Evolutionary conservation across 2,888 invertebrate species (phyloP).

Genomic region (Crioceris asparagi): DNA sequence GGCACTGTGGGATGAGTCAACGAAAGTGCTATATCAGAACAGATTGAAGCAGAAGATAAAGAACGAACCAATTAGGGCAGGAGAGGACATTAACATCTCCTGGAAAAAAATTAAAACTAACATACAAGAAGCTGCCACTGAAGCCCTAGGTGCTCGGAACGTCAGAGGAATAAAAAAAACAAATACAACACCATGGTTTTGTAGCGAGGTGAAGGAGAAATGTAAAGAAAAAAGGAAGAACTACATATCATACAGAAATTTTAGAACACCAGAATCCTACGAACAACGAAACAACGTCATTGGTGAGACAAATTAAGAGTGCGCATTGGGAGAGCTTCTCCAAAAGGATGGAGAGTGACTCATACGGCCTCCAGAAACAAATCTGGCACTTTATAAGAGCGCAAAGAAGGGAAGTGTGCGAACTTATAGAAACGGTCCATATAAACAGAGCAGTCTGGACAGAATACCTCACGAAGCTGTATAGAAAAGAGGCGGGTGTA

Average conservation of each 20-base stretch:
- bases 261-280: background rate
- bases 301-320: background rate
- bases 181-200: background rate
- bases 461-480: too few relatives aligned
- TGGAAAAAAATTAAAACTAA: background rate
- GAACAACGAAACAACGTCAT: background rate
- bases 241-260: background rate
- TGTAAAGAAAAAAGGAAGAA: background rate
- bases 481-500: too few relatives aligned
- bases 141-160: background rate
- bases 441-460: too few relatives aligned
- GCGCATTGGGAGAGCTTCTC: background rate
- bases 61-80: background rate
- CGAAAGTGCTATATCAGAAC: background rate
- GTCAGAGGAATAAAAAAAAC: background rate
- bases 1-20: background rate
- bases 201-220: background rate
- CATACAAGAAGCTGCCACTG: background rate
- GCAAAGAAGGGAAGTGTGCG: too few relatives aligned
- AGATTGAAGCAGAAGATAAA: background rate
- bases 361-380: too few relatives aligned
- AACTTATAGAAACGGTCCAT: too few relatives aligned
- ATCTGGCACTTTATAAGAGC: too few relatives aligned
- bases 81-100: background rate
- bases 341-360: conserved; percentile 2